Base-by-base conservation (phyloP, 2,797 vertebrate species). In the Enteromius argenteus region DNA sequence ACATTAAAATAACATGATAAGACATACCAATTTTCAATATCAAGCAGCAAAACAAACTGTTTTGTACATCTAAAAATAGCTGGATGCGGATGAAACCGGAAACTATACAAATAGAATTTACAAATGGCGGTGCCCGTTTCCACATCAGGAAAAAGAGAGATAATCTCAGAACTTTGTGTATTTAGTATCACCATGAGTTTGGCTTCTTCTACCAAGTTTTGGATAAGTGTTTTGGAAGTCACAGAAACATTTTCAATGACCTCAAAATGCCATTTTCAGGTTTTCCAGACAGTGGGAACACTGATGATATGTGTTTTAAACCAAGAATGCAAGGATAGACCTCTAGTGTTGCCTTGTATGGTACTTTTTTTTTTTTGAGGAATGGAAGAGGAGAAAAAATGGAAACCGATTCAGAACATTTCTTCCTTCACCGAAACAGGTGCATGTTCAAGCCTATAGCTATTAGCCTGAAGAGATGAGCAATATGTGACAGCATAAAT, bases 381-480 rank as follows among this genome's bases (percentile, higher is more conserved):
- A 23, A 37, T 13, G 9, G n/a, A 78, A 44, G 11, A 37, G 17
- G 13, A 58, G 10, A 62, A 35, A 74, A 10, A 73, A 51, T 4
- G 23, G 19, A 58, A 62, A 64, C 37, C 0, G 7, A 62, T 49
- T 64, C 51, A 10, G 23, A 81, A 46, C 67, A 42, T 27, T 72
- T 62, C 4, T 51, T 74, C 5, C 35, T 82, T 82, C 44, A 37
- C 39, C 0, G 9, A 44, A 69, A 84, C 83, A 78, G 76, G 67
- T 69, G 75, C 56, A 0, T 35, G 53, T 17, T 62, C 46, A 80
- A 66, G 68, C 83, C 68, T 73, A 37, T 30, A 73, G 77, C 83
- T 51, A 53, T 79, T 79, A 27, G 44, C 83, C 56, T 66, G 42
- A 84, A 79, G 77, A 80, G 77, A 80, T 51, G 35, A 77, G 62